These are phyloP conservation scores for Peromyscus eremicus DNA, from an alignment of 2,797 vertebrate species.

Conservation along the genomic window DNA sequence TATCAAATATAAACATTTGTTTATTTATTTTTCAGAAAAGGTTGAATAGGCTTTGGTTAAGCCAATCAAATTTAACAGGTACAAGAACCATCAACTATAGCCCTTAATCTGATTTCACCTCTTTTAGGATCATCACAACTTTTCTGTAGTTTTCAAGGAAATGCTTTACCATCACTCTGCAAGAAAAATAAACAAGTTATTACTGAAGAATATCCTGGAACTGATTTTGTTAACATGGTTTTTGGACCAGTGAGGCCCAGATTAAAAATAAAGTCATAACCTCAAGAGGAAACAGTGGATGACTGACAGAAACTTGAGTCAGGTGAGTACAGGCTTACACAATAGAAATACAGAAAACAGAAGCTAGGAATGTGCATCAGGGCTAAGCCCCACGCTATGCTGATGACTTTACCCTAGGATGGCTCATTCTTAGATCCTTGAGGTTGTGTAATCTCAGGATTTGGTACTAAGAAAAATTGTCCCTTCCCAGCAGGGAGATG, in stretches of 20 bases:
- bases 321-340: neutral
- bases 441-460: neutral
- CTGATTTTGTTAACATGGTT: neutral
- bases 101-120: neutral
- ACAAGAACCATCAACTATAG: neutral
- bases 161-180: neutral
- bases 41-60: constrained; percentile 18
- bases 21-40: neutral
- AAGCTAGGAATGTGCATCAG: neutral
- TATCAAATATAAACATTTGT: constrained; percentile 41
- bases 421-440: neutral
- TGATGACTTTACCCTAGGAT: neutral
- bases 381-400: neutral
- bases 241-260: constrained; percentile 27
- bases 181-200: constrained; percentile 52
- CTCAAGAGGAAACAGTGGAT: neutral
- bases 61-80: neutral
- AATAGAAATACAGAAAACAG: constrained; percentile 9
- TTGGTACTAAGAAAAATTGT: neutral
- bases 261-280: constrained; percentile 52
- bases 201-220: neutral
- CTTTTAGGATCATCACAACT: constrained; percentile 30
- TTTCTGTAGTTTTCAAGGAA: constrained; percentile 12
- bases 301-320: constrained; percentile 13
- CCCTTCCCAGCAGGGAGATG: neutral